phyloP scores from a whole-genome alignment of 2,113 vertebrate species.

The Cebus imitator region DNA sequence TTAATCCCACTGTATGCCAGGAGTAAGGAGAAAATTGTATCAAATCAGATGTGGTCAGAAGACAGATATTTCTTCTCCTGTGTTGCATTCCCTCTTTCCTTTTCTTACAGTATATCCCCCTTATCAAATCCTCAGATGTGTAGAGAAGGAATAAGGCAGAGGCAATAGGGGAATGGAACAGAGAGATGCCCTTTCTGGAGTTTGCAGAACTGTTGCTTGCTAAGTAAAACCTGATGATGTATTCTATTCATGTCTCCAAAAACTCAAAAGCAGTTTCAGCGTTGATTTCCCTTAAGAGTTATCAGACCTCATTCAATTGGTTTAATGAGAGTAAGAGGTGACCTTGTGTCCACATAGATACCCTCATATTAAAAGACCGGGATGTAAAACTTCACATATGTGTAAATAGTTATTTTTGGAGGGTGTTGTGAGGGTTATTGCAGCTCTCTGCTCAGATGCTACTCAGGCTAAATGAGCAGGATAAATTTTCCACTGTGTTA shows the following conservation, averaged over 20 bases:
- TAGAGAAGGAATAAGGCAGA: background rate
- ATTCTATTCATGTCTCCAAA: conserved; percentile 67
- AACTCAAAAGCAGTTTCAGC: conserved; percentile 72
- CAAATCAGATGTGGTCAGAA: conserved; percentile 27
- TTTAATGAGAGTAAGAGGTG: conserved; percentile 76
- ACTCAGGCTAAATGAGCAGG: background rate
- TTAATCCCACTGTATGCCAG: background rate
- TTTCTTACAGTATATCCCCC: conserved; percentile 37
- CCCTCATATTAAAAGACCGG: conserved; percentile 66
- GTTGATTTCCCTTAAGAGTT: conserved; percentile 82
- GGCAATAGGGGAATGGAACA: background rate
- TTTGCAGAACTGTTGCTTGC: conserved; percentile 39
- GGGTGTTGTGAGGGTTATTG: background rate
- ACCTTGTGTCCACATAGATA: conserved; percentile 78
- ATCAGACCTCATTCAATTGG: conserved; percentile 72
- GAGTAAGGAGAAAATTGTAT: conserved; percentile 47
- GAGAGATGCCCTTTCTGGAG: background rate
- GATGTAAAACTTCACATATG: conserved; percentile 54
- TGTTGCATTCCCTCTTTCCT: background rate
- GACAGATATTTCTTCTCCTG: conserved; percentile 51
- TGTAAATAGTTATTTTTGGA: conserved; percentile 43
- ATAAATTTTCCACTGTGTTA: background rate
- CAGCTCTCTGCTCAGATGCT: conserved; percentile 2
- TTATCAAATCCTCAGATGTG: background rate
- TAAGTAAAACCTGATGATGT: conserved; percentile 61